These are phyloP conservation scores for Lomographa bimaculata DNA, from an alignment of 2,888 invertebrate genomes.

Conservation along the genomic window DNA sequence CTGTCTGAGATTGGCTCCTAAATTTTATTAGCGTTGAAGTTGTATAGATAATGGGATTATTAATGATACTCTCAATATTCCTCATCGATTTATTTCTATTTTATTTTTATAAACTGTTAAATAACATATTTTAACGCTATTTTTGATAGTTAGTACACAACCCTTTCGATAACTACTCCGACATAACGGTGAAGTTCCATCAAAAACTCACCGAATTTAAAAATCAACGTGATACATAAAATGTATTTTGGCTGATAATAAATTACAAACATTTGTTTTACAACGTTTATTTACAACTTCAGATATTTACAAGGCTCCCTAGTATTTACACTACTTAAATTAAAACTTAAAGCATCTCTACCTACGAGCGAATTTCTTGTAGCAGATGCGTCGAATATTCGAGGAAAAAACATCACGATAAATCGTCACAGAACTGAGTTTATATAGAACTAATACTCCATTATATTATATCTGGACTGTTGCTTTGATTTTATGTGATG, in stretches of 20 bases:
- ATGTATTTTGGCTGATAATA: slow-evolving; percentile 59
- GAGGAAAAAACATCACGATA: no score
- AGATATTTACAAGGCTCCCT: slow-evolving; percentile 50
- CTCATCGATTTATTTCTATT: slow-evolving; percentile 60
- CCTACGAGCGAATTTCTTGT: no score
- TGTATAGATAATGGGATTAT: no score
- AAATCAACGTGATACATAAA: slow-evolving; percentile 46
- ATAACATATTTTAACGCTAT: slow-evolving; percentile 73
- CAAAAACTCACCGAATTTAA: slow-evolving; percentile 39
- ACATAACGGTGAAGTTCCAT: slow-evolving; percentile 47
- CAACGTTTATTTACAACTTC: slow-evolving; percentile 48
- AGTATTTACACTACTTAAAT: slow-evolving; percentile 43
- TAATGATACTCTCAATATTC: slow-evolving; percentile 39
- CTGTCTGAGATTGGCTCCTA: no score
- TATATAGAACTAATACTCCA: no score
- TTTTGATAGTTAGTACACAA: slow-evolving; percentile 79
- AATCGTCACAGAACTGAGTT: no score
- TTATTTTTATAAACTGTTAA: slow-evolving; percentile 69
- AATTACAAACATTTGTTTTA: slow-evolving; percentile 51
- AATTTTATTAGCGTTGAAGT: no score
- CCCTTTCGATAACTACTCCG: slow-evolving; percentile 72
- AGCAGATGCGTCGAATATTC: no score
- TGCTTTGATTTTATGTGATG: no score
- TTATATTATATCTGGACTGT: no score
- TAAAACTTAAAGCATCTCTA: slow-evolving; percentile 5